A percentile compares a stretch with the other conserved stretches of the same genome.
Conservation (phyloP, 2,113 vertebrate species). For the Aepyceros melampus region DNA sequence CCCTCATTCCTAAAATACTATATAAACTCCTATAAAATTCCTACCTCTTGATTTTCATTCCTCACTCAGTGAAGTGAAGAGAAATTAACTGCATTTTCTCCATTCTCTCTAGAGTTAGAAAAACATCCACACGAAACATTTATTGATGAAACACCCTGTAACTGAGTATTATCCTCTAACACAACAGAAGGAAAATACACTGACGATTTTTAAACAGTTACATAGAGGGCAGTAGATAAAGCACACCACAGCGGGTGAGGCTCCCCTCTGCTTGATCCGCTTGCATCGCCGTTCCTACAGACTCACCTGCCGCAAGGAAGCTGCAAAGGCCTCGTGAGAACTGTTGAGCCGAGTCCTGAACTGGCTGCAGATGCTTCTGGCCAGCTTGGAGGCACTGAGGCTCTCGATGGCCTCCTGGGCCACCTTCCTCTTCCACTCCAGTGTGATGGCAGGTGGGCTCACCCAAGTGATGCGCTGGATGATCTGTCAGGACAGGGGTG, state of each 20-base stretch:
- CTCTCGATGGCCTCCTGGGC: conserved; percentile 99
- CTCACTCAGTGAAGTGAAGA: not conserved
- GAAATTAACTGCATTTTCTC: not conserved
- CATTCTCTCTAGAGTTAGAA: not conserved
- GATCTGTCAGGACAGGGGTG: conserved; percentile 81
- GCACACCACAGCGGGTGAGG: not conserved
- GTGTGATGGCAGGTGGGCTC: conserved; percentile 92
- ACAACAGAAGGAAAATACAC: not conserved
- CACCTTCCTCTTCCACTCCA: conserved; percentile 97
- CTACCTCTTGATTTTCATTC: not conserved
- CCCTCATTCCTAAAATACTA: not conserved
- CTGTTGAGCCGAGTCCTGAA: conserved; percentile 96
- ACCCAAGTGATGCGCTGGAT: conserved; percentile 95
- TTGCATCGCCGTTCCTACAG: not conserved
- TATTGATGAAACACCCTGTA: not conserved
- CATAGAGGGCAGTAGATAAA: not conserved
- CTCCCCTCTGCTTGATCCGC: not conserved
- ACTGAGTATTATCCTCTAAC: not conserved
- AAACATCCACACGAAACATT: not conserved
- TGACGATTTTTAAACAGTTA: not conserved
- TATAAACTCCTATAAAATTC: not conserved
- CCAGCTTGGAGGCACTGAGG: conserved; percentile 95
- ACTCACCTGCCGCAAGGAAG: conserved; percentile 93
- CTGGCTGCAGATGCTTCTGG: conserved; percentile 97
- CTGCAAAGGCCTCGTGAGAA: conserved; percentile 96